Base-by-base conservation (phyloP, 2,888 invertebrate species). In the Noctua comes region DNA sequence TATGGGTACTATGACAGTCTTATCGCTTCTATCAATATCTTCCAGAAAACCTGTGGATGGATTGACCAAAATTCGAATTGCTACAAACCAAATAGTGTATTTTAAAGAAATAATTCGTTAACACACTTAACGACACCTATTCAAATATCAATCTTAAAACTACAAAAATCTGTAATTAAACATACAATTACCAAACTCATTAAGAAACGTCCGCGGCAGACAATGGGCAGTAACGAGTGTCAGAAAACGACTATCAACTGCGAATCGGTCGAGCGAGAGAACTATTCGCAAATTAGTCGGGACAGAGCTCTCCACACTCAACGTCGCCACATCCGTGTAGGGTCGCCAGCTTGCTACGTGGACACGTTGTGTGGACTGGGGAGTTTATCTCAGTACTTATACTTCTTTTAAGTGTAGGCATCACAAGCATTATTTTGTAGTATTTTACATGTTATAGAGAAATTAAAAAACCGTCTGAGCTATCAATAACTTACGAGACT, bases 211-310 rank as follows among this genome's bases (percentile, higher is more conserved):
- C 78, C 64, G 73, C 68, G 57, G 57, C 78, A 89, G 86, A 89
- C 89, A 88, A 89, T 89, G 80, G 85, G 62, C 77, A 83, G 87
- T 93, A 93, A 93, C 93, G 93, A 93, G 91, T 90, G 91, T 85
- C 90, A 89, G 91, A 92, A 92, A 92, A 91, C 91, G 90, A 92
- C 92, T 91, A 92, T 92, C 92, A 91, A 91, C 88, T 91, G 89
- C 87, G 90, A 93, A 92, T 92, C 92, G 91, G 91, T 91, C 90
- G 89, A 83, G 82, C 86, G 91, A 90, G 89, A 89, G 91, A 93
- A 94, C 95, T 95, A 93, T 93, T 93, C 94, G 92, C 93, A 95
- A 95, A 95, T 95, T 95, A 95, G 95, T 94, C 92, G 90, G 88
- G 89, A 90, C 90, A 89, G 87, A 92, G 92, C 93, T 93, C 91